Evolutionary conservation across 1,140 invertebrate genomes (phyloP), one percentile per base, ranked within the genome.

Genomic region (Trichonephila inaurata): DNA sequence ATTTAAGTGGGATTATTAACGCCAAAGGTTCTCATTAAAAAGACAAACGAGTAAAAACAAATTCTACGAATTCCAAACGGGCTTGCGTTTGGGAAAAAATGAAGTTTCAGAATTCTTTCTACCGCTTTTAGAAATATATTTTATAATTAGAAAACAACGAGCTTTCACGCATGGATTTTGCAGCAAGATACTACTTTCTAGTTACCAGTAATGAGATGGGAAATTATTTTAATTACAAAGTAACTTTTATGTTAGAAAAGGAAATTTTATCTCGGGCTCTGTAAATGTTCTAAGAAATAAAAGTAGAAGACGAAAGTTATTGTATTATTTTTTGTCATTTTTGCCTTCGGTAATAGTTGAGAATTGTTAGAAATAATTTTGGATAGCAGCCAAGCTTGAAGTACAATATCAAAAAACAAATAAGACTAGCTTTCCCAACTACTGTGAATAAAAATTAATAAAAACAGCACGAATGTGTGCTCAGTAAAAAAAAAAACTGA

Each of bases 1-100:
- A 40, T 40, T 77, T 77, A 77, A 77, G 72, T 77, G 33, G 72
- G 28, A 77, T 77, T 77, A 77, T 77, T 77, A 77, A 77, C 72
- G 72, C 72, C 72, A 77, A 19, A 33, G 69, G 28, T 77, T 77
- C 72, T 77, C 28, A 77, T 77, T 77, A 77, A 77, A 77, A 77
- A 77, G 72, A 77, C 72, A 77, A 77, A 77, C 72, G 72, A 28
- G 24, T 14, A 18, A 77, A 77, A 77, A 77, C 24, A 77, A 77
- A 77, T 77, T 77, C 28, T 28, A 14, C 12, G 72, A 40, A 77
- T 77, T 77, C 72, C 72, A 18, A 77, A 28, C 72, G 33, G 72
- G 28, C 33, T 40, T 77, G 33, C 18, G 72, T 77, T 24, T 77
- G 24, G 28, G 28, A 18, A 77, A 40, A 77, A 77, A 77, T 33